Percentiles rank a stretch among this genome's conserved stretches.
phyloP scores from a whole-genome alignment of 2,113 vertebrate genomes.

The Synodontis membranacea region DNA sequence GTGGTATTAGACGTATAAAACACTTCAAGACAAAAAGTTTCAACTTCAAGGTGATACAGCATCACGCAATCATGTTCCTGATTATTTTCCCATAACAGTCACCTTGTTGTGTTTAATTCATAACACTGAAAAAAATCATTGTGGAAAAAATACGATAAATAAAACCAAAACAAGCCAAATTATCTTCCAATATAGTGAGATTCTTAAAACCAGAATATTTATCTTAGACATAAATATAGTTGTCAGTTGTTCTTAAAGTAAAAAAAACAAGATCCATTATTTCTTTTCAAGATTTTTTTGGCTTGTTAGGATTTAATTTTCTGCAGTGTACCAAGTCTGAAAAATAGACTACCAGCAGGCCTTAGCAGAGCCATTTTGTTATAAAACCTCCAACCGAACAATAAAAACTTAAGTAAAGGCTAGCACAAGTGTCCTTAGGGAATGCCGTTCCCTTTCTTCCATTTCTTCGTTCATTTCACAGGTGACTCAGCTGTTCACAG shows the following conservation, averaged over 20 bases:
- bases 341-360: background rate
- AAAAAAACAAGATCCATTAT: too few species aligned
- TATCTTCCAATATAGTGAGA: too few species aligned
- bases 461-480: background rate
- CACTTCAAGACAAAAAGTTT: background rate
- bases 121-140: too few species aligned
- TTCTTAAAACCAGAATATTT: too few species aligned
- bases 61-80: background rate
- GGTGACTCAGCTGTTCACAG: background rate
- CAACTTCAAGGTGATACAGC: background rate
- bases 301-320: too few species aligned
- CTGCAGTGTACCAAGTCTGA: too few species aligned
- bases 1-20: background rate
- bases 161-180: too few species aligned
- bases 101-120: background rate
- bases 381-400: background rate
- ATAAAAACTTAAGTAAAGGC: background rate
- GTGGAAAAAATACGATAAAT: too few species aligned
- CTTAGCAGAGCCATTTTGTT: background rate
- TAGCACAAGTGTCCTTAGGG: background rate
- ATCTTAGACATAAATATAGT: too few species aligned
- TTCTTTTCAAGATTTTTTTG: too few species aligned
- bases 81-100: background rate
- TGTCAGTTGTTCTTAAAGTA: too few species aligned
- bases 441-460: background rate